Base-by-base conservation (phyloP, 2,797 vertebrate genomes). In the Champsocephalus esox region DNA sequence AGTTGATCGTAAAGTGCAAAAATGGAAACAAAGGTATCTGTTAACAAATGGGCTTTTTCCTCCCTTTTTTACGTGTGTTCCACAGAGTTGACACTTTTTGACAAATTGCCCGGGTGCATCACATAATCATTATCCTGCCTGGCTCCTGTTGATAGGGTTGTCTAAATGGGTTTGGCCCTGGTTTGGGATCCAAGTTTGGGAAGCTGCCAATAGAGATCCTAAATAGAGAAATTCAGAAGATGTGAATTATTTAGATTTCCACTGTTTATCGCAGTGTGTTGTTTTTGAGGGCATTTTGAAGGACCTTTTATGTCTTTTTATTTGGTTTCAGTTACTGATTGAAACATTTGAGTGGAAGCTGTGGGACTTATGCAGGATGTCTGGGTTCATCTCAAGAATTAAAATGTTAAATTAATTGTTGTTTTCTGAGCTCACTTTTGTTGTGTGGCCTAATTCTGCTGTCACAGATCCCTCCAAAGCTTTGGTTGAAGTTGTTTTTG, bases 1-100 rank as follows among this genome's bases (percentile, higher is more conserved):
- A 90, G 89, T 86, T 79, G 51, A 43, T 83, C 19, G 83, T 93
- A 93, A 94, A 94, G 93, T 93, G 91, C 92, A 87, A 88, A 66
- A 81, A 91, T 88, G 84, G 75, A 89, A 87, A 91, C 68, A 80
- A 87, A 82, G 72, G 52, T 87, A 73, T 71, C 64, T 48, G n/a
- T 80, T 81, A 38, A 73, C 70, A 81, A 70, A 73, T 71, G 17
- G 50, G 44, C 46, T 58, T 68, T 67, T 63, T 59, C 8, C 34
- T 38, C 34, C 8, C 64, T 67, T 63, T 28, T 4, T 4, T 34
- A 57, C 19, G 1, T 14, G 45, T 63, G 55, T 76, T 82, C 9
- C 21, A 66, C 9, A 70, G 75, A 72, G 44, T 21, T 81, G 80
- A 84, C 74, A 71, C 67, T 61, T 85, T 62, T 62, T 79, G 66